Evolutionary conservation across 2,888 invertebrate species (phyloP).

Genomic region (Hypselothyrea guttata): DNA sequence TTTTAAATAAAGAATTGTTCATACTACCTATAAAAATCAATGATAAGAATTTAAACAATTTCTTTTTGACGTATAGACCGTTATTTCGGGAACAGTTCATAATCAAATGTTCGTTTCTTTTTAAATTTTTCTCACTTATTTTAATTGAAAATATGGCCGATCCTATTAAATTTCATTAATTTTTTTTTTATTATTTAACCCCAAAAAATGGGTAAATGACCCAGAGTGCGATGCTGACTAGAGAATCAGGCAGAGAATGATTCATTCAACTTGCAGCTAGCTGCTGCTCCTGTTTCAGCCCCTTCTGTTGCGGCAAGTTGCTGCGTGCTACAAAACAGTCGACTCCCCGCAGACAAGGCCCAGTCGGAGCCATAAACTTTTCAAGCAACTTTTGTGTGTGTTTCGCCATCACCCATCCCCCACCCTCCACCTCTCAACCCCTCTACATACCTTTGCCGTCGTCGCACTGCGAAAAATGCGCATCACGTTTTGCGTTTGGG

Average conservation of each 20-base stretch:
- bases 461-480: slow-evolving; percentile 73
- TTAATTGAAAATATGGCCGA: no score
- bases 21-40: no score
- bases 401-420: slow-evolving; percentile 12
- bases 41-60: no score
- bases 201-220: no score
- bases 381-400: slow-evolving; percentile 58
- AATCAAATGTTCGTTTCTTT: no score
- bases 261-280: slow-evolving; percentile 20
- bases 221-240: no score
- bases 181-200: no score
- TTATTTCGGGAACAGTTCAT: no score
- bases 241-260: slow-evolving; percentile 11
- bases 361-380: slow-evolving; percentile 61
- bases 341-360: slow-evolving; percentile 5
- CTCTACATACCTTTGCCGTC: slow-evolving; percentile 7
- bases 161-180: no score
- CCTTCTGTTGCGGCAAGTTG: slow-evolving; percentile 27
- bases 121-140: no score
- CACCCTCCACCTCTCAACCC: not conserved
- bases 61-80: no score
- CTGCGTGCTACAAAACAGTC: slow-evolving; percentile 11
- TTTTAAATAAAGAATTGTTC: no score
- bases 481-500: slow-evolving; percentile 72
- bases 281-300: slow-evolving; percentile 2